A percentile compares a stretch with the other conserved stretches of the same genome.
These are phyloP conservation scores for Drosophila mettleri DNA, from an alignment of 2,888 invertebrate genomes.

Conservation along the genomic window DNA sequence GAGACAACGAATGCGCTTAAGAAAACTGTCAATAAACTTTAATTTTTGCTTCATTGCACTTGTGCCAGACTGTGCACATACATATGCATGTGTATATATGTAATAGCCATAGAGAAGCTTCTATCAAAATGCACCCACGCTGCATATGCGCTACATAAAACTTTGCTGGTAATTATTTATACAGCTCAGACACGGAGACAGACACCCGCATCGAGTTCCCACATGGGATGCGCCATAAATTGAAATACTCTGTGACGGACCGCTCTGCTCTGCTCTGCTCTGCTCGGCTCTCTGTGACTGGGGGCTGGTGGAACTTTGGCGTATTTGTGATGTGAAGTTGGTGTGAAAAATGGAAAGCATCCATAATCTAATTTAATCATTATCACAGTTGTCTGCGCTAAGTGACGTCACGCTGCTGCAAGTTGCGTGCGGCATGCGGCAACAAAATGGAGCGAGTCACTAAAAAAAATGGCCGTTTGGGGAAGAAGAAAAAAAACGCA, in stretches of 20 bases:
- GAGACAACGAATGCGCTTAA: slow-evolving; percentile 66
- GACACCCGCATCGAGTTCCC: slow-evolving; percentile 70
- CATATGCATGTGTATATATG: slow-evolving; percentile 25
- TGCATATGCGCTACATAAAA: slow-evolving; percentile 65
- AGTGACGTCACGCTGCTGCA: slow-evolving; percentile 69
- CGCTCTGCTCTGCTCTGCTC: neutral
- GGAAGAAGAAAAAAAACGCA: neutral
- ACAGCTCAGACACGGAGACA: slow-evolving; percentile 35
- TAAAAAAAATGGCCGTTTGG: neutral
- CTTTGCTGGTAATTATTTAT: slow-evolving; percentile 78
- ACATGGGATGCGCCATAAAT: slow-evolving; percentile 72
- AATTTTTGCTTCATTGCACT: slow-evolving; percentile 73
- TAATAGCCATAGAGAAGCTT: slow-evolving; percentile 30
- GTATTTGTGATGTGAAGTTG: slow-evolving; percentile 47
- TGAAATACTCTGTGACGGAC: slow-evolving; percentile 42
- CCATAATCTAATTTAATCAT: slow-evolving; percentile 83
- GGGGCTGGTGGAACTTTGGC: slow-evolving; percentile 10
- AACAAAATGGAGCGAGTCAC: slow-evolving; percentile 33
- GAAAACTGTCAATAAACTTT: slow-evolving; percentile 76
- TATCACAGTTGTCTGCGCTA: slow-evolving; percentile 82
- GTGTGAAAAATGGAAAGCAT: slow-evolving; percentile 76
- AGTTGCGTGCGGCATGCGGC: slow-evolving; percentile 33
- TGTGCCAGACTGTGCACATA: slow-evolving; percentile 41
- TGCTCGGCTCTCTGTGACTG: neutral
- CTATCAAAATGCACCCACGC: slow-evolving; percentile 40